Evolutionary conservation across 2,113 vertebrate species (phyloP).

Genomic region (Dipodomys ordii): DNA sequence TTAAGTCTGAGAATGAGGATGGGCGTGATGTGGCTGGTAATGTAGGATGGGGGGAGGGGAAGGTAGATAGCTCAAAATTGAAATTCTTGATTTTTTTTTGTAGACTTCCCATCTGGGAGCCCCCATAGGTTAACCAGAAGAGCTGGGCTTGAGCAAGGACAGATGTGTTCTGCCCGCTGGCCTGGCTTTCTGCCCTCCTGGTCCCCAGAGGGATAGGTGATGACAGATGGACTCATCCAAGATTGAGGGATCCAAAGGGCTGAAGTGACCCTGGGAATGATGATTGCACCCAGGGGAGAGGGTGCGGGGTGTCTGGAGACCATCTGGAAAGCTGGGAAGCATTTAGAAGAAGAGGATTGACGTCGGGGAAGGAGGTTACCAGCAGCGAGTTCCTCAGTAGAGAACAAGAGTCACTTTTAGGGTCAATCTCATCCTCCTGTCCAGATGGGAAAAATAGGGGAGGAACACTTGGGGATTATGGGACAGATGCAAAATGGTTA

Average conservation of each 20-base stretch:
- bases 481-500: background rate
- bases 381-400: slow-evolving; percentile 68
- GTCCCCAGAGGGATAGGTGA: slow-evolving; percentile 68
- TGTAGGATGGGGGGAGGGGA: background rate
- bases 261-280: slow-evolving; percentile 78
- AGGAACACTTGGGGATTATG: background rate
- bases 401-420: slow-evolving; percentile 56
- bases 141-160: slow-evolving; percentile 54
- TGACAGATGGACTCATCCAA: slow-evolving; percentile 81
- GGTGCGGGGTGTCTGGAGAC: slow-evolving; percentile 81
- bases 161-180: slow-evolving; percentile 73
- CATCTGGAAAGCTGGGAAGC: slow-evolving; percentile 79
- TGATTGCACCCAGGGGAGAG: slow-evolving; percentile 75
- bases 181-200: slow-evolving; percentile 73
- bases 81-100: slow-evolving; percentile 44
- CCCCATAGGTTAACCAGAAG: slow-evolving; percentile 70
- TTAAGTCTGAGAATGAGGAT: background rate
- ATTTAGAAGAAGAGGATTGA: slow-evolving; percentile 77
- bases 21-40: background rate
- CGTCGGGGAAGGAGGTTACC: slow-evolving; percentile 66
- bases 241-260: slow-evolving; percentile 73
- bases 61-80: background rate
- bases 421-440: slow-evolving; percentile 11
- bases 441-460: slow-evolving; percentile 25
- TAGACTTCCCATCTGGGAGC: slow-evolving; percentile 44